Evolutionary conservation across 2,113 vertebrate species (phyloP).

Genomic region (Scalopus aquaticus): DNA sequence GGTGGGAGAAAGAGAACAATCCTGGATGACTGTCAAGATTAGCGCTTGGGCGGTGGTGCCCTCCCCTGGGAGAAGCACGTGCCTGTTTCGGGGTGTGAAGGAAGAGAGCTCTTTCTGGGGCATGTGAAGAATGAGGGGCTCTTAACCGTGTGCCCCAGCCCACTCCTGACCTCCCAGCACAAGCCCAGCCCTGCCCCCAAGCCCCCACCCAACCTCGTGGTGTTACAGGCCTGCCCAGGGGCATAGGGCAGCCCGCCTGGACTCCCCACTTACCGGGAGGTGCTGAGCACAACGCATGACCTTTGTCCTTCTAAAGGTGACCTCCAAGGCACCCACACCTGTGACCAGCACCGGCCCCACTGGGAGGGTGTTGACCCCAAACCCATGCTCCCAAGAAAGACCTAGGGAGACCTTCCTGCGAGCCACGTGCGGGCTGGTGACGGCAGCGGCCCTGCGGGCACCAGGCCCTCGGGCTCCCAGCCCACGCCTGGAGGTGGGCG

Average conservation of each 20-base stretch:
- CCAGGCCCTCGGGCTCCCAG: not conserved
- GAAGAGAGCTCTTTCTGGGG: not conserved
- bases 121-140: not conserved
- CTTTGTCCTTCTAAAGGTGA: not conserved
- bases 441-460: not conserved
- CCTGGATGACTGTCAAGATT: not conserved
- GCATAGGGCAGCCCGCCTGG: too few species aligned
- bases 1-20: not conserved
- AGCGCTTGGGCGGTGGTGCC: fast-evolving
- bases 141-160: too few species aligned
- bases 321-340: not conserved
- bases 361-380: not conserved
- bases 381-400: not conserved
- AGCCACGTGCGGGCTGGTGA: fast-evolving
- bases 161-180: not conserved
- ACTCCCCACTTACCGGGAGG: not conserved
- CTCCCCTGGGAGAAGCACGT: not conserved
- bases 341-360: not conserved
- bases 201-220: not conserved
- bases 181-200: fast-evolving
- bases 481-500: not conserved
- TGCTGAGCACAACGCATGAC: too few species aligned
- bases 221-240: not conserved
- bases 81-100: not conserved
- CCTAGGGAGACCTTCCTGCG: not conserved